Evolutionary conservation across 2,113 vertebrate genomes (phyloP), one percentile per base, ranked within the genome.

Genomic region (Trichomycterus rosablanca): DNA sequence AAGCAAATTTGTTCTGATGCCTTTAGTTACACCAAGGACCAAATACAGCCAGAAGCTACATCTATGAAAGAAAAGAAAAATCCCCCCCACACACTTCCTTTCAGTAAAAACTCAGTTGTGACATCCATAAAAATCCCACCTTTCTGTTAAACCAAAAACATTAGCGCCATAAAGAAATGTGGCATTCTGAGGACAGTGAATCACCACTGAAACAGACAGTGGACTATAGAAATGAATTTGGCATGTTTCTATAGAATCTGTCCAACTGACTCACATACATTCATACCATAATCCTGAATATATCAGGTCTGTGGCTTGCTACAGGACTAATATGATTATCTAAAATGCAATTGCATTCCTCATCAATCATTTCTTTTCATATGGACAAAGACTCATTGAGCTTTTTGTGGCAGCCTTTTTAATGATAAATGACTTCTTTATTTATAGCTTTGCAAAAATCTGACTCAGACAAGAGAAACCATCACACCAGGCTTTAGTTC

Each of bases 41-140:
- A 18, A 59, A 3, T 63, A 32, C 16, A n/a, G 3, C 28, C 10
- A 4, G 5, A 19, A 46, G 42, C 40, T 14, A 18, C 52, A 43
- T 24, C 12, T 5, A 44, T 44, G 5, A 56, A 20, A 71, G 56
- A 43, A 46, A 66, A 59, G 34, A 46, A 66, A 60, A n/a, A n/a
- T n/a, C n/a, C n/a, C 15, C 43, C 15, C 42, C 22, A 3, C 28
- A 35, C 50, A 48, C 43, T 53, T 66, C 32, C 59, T 26, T 34
- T 35, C 22, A 19, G 23, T 53, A 51, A 51, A 54, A 55, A 32
- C 43, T 58, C 20, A 34, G 35, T 32, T 46, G 16, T 63, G 63
- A 67, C 52, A 71, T 50, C 50, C 63, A 53, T 63, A 39, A 58
- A 66, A 63, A 52, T 43, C 22, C 8, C 52, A 67, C 30, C 24